phyloP scores from a whole-genome alignment of 2,888 invertebrate species.

The Omphaloscelis lunosa region DNA sequence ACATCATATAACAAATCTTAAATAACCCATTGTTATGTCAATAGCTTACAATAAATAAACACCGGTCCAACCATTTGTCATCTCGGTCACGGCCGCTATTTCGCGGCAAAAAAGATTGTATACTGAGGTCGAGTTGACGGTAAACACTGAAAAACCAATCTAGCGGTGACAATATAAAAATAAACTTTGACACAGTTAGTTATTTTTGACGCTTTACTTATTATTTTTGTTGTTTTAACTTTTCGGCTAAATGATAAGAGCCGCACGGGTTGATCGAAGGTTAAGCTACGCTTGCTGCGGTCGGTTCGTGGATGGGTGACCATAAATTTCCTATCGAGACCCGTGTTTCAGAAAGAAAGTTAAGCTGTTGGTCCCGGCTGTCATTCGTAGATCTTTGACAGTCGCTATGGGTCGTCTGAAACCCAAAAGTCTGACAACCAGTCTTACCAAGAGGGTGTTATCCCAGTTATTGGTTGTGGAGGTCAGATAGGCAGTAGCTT shows the following conservation, averaged over 20 bases:
- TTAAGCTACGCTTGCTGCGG: neutral
- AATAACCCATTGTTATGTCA: constrained; percentile 49
- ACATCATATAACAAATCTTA: constrained; percentile 18
- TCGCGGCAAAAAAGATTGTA: constrained; percentile 44
- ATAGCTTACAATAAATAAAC: constrained; percentile 41
- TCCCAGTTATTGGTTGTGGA: neutral
- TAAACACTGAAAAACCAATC: constrained; percentile 56
- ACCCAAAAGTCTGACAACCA: neutral
- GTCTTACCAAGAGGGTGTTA: too few relatives aligned
- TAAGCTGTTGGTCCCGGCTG: neutral
- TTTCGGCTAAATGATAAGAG: neutral
- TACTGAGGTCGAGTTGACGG: constrained; percentile 43
- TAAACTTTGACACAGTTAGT: constrained; percentile 44
- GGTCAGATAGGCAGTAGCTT: neutral
- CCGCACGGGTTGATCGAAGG: neutral
- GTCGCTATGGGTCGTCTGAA: neutral
- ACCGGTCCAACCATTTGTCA: constrained; percentile 56
- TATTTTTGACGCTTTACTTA: constrained; percentile 27
- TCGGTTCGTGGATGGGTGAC: neutral
- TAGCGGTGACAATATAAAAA: constrained; percentile 33
- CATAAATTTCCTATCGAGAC: neutral
- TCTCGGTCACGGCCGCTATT: constrained; percentile 63
- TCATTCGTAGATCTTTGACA: neutral
- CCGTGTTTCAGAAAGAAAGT: neutral
- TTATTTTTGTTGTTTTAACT: too few relatives aligned